Evolutionary conservation across 1,140 invertebrate genomes (phyloP).

Genomic region (Drosophila orena): DNA sequence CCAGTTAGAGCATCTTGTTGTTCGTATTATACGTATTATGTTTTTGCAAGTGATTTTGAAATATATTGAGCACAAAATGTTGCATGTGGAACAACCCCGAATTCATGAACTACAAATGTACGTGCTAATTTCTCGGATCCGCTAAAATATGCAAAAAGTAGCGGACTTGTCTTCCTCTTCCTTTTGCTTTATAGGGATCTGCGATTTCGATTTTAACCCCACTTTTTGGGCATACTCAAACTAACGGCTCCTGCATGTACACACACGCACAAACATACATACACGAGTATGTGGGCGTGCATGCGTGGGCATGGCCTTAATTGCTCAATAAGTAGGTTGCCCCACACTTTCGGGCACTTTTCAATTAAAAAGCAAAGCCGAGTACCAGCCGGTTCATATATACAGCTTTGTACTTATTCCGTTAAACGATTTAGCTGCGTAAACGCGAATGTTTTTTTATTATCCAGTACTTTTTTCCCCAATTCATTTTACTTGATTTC

Average conservation of each 20-base stretch:
- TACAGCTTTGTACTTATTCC: not conserved
- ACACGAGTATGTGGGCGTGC: constrained; percentile 30
- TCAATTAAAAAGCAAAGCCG: constrained; percentile 61
- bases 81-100: not conserved
- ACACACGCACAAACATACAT: constrained; percentile 15
- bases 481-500: constrained; percentile 20
- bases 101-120: not conserved
- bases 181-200: constrained; percentile 15
- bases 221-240: constrained; percentile 10
- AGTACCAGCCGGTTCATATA: constrained; percentile 8
- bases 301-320: constrained; percentile 63
- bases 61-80: too few relatives aligned
- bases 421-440: not conserved
- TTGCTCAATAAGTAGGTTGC: constrained; percentile 72
- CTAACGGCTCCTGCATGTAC: constrained; percentile 24
- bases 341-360: constrained; percentile 40
- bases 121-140: not conserved
- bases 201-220: constrained; percentile 18
- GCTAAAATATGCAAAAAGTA: constrained; percentile 18
- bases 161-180: not conserved
- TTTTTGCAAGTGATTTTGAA: too few relatives aligned
- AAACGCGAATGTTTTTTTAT: constrained; percentile 3
- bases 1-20: too few relatives aligned
- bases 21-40: too few relatives aligned
- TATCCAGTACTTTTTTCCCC: not conserved